Percentiles rank a stretch among this genome's conserved stretches.
These are phyloP conservation scores for Leptinotarsa tumamoca DNA, from an alignment of 2,888 invertebrate genomes.

Conservation along the genomic window DNA sequence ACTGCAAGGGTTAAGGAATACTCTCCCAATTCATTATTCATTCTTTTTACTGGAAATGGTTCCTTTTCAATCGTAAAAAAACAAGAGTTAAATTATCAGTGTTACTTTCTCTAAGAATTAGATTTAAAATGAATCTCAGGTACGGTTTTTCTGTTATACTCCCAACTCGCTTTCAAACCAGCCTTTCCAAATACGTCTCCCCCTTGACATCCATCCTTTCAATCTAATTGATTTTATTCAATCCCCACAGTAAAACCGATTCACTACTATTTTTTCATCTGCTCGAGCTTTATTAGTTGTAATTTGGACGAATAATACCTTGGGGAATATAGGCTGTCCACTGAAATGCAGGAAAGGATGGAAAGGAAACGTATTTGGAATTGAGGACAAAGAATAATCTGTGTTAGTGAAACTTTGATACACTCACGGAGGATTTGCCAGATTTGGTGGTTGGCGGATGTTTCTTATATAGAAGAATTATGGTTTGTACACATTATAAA, in stretches of 20 bases:
- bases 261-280: constrained; percentile 4
- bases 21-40: no score
- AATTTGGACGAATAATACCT: constrained; percentile 11
- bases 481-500: no score
- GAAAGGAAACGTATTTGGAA: background rate
- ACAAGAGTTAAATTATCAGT: no score
- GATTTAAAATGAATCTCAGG: background rate
- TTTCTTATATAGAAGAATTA: no score
- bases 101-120: no score
- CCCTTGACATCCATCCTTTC: background rate
- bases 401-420: no score
- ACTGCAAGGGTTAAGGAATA: no score
- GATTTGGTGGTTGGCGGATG: no score
- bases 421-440: no score
- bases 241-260: background rate
- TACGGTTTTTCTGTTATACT: background rate
- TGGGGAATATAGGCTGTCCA: background rate
- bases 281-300: background rate
- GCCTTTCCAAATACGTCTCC: background rate
- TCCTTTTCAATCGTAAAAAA: no score
- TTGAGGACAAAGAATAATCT: background rate
- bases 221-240: background rate
- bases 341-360: background rate
- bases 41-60: no score
- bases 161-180: background rate